phyloP scores from a whole-genome alignment of 1,140 invertebrate genomes.

The Diabrotica virgifera region DNA sequence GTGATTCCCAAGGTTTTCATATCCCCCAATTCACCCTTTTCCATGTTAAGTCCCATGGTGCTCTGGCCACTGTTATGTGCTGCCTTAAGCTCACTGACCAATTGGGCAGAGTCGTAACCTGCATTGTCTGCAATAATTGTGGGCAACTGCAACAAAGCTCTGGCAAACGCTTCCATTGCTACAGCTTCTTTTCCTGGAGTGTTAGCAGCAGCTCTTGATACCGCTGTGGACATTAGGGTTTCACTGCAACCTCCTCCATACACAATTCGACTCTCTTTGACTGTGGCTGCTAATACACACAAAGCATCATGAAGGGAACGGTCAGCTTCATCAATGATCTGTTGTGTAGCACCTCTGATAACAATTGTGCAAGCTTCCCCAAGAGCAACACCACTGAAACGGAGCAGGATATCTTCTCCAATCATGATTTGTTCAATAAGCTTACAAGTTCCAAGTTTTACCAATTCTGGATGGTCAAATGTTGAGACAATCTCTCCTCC shows the following conservation, averaged over 20 bases:
- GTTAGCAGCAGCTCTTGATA: conserved; percentile 76
- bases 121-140: conserved; percentile 98
- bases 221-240: conserved; percentile 94
- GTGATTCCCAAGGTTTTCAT: conserved; percentile 90
- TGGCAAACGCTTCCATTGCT: conserved; percentile 94
- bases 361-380: conserved; percentile 98
- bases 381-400: conserved; percentile 91
- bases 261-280: conserved; percentile 87
- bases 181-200: conserved; percentile 97
- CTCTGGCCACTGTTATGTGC: conserved; percentile 72
- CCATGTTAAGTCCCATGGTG: conserved; percentile 91
- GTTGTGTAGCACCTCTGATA: conserved; percentile 97
- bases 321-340: conserved; percentile 98
- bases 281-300: conserved; percentile 94
- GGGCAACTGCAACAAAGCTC: conserved; percentile 83
- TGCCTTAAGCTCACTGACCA: conserved; percentile 87
- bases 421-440: conserved; percentile 96
- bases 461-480: conserved; percentile 89
- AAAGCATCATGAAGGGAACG: conserved; percentile 97
- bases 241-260: conserved; percentile 92
- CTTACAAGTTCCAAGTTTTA: conserved; percentile 92
- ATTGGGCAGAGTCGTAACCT: conserved; percentile 95
- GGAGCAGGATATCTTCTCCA: conserved; percentile 93
- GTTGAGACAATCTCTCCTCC: conserved; percentile 96
- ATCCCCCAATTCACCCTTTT: conserved; percentile 76